Evolutionary conservation across 2,797 vertebrate species (phyloP).

Genomic region (Falco cherrug): DNA sequence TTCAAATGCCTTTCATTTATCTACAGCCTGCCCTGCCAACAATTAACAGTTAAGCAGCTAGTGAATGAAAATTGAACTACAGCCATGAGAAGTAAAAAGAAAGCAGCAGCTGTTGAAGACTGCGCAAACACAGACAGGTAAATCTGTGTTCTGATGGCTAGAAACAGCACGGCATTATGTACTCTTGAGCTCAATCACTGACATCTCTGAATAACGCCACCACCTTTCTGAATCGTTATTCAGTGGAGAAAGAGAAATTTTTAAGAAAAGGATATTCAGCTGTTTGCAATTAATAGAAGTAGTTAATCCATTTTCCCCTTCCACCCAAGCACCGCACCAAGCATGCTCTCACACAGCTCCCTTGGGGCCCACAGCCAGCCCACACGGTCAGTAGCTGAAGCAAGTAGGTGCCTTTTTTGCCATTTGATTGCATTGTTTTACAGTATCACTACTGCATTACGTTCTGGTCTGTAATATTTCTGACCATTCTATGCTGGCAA

Average conservation of each 20-base stretch:
- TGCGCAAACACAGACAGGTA: neutral
- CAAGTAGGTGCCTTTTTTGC: neutral
- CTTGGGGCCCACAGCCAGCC: neutral
- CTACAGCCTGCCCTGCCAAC: neutral
- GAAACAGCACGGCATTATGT: neutral
- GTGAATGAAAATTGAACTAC: neutral
- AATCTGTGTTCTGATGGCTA: neutral
- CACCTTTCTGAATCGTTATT: neutral
- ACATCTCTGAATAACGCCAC: neutral
- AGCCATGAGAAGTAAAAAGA: neutral
- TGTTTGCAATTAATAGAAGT: neutral
- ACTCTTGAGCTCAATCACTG: neutral
- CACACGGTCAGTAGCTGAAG: neutral
- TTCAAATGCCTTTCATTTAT: neutral
- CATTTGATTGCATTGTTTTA: neutral
- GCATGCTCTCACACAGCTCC: neutral
- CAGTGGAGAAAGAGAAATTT: neutral
- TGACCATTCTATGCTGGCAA: neutral
- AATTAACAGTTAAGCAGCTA: neutral
- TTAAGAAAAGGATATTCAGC: neutral
- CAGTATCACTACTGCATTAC: neutral
- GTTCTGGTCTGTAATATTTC: neutral
- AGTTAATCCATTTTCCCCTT: neutral
- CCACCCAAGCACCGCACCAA: neutral
- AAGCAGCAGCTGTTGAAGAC: neutral